A percentile compares a stretch with the other conserved stretches of the same genome.
Evolutionary conservation across 2,888 invertebrate species (phyloP).

Genomic region (Nemapogon koenigi): DNA sequence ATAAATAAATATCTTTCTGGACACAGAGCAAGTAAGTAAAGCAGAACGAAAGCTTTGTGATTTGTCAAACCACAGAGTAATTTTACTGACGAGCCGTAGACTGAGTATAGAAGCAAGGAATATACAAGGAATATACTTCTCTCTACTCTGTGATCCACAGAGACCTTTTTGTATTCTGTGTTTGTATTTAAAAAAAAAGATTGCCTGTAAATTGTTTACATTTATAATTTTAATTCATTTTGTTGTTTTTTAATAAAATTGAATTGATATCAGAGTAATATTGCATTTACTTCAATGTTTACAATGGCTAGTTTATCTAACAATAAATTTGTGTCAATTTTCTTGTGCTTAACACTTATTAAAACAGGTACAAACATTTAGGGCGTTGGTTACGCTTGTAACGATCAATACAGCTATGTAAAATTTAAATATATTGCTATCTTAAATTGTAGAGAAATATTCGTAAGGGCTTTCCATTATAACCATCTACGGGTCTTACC

Average conservation of each 20-base stretch:
- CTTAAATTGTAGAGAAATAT: neutral
- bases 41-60: no score
- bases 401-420: neutral
- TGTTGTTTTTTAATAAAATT: neutral
- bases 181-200: neutral
- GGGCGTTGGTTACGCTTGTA: conserved; percentile 2
- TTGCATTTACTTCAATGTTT: neutral
- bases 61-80: no score
- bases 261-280: neutral
- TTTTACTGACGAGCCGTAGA: no score
- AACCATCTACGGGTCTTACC: no score
- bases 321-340: neutral
- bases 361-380: conserved; percentile 4
- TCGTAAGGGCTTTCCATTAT: no score
- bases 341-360: neutral
- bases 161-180: no score
- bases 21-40: no score
- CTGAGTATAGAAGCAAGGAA: no score
- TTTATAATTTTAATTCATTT: neutral
- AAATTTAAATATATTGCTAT: neutral
- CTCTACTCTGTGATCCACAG: no score
- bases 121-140: no score
- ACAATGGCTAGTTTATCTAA: neutral
- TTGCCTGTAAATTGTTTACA: neutral
- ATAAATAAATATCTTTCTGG: no score